Conservation (phyloP, 30 jellyfish, hydroid and myxozoan species). For the Catostylus mosaicus region DNA sequence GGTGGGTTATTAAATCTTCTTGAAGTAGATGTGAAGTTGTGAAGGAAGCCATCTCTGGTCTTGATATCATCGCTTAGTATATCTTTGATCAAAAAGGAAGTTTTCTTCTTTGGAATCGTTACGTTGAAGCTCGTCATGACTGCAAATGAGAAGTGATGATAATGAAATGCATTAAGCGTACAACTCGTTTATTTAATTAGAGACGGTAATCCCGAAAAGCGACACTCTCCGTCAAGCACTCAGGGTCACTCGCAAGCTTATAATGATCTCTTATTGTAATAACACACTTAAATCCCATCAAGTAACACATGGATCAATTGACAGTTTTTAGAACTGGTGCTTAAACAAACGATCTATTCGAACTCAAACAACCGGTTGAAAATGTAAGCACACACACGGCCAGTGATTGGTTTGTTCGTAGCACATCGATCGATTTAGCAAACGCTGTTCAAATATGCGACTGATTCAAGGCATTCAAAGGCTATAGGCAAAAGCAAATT, state of each 20-base stretch:
- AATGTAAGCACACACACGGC: slow-evolving; percentile 57
- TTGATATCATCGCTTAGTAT: slow-evolving; percentile 22
- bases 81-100: slow-evolving; percentile 56
- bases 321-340: slow-evolving; percentile 75
- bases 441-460: slow-evolving; percentile 71
- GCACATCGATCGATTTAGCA: slow-evolving; percentile 72
- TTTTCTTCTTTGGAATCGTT: slow-evolving; percentile 16
- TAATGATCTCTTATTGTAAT: slow-evolving; percentile 73
- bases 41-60: not conserved
- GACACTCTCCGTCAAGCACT: slow-evolving; percentile 65
- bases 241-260: slow-evolving; percentile 76
- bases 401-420: slow-evolving; percentile 69
- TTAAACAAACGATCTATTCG: slow-evolving; percentile 70
- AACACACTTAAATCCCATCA: slow-evolving; percentile 72
- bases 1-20: not conserved
- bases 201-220: slow-evolving; percentile 18
- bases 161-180: not conserved
- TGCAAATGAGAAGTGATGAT: not conserved
- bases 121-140: slow-evolving; percentile 6
- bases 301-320: slow-evolving; percentile 72
- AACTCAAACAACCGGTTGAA: slow-evolving; percentile 68
- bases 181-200: not conserved
- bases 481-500: slow-evolving; percentile 47
- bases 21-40: not conserved
- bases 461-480: slow-evolving; percentile 51